Base-by-base conservation (phyloP, 2,113 vertebrate species). In the Myxocyprinus asiaticus region DNA sequence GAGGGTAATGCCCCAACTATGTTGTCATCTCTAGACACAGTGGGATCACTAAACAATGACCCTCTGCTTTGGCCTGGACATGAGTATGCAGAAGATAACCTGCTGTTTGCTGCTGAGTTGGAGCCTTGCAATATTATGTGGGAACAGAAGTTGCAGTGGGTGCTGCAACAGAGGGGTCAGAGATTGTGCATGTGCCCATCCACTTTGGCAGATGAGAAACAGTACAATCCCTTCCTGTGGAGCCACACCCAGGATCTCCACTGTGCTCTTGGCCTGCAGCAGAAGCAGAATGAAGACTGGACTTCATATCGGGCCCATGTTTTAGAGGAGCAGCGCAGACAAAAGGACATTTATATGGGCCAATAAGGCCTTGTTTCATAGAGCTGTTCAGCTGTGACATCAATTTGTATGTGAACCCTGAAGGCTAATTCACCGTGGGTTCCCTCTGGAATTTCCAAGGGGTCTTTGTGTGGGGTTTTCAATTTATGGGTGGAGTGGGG, bases 51-150 rank as follows among this genome's bases (percentile, higher is more conserved):
- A 53, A 94, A 90, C 0, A 94, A 97, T 4, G 94, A 95, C 22
- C 97, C 96, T 0, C 89, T 99, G 12, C 90, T 99, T 44, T 99
- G 97, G 96, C 98, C 97, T 0, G 98, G 97, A 72, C 97, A 99
- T 0, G 98, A 99, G 78, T 99, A 99, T 0, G 96, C 98, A 0
- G 94, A 95, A 80, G 97, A 98, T 85, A 99, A 98, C 84, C 91
- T 99, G 84, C 92, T 92, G 85, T 99, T 99, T 17, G 96, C 96
- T 51, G 93, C 92, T 6, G 93, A 95, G 78, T 92, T 98, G 78
- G 97, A 98, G 85, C 93, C 93, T 0, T 91, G 90, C 81, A 99
- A 98, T 79, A 50, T 88, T 0, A 88, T 84, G 0, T 88, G 93
- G 14, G 92, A 94, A 76, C 90, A 90, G 88, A 96, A 96, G 84